Evolutionary conservation across 2,888 invertebrate genomes (phyloP).

Genomic region (Exephanes ischioxanthus): DNA sequence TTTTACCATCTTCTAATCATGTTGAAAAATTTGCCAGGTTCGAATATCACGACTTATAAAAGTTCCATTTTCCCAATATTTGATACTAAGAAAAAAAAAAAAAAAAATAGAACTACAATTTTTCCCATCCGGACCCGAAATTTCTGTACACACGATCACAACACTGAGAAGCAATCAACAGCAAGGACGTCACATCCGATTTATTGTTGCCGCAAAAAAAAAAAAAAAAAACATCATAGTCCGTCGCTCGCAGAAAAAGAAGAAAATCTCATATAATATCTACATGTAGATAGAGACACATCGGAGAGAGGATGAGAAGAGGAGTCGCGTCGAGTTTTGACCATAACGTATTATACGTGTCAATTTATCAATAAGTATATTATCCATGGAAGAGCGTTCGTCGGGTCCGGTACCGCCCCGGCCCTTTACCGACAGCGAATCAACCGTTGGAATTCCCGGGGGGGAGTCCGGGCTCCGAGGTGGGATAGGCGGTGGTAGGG

Average conservation of each 20-base stretch:
- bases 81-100: too few relatives aligned
- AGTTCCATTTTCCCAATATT: too few relatives aligned
- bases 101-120: too few relatives aligned
- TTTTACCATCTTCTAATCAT: too few relatives aligned
- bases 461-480: neutral
- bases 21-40: too few relatives aligned
- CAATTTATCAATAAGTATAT: constrained; percentile 70
- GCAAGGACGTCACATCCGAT: too few relatives aligned
- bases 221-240: neutral
- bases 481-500: constrained; percentile 28
- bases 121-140: too few relatives aligned
- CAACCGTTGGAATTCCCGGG: constrained; percentile 57
- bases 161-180: too few relatives aligned
- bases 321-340: constrained; percentile 50
- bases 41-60: too few relatives aligned
- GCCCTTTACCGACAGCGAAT: constrained; percentile 60
- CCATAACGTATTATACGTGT: constrained; percentile 63
- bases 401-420: constrained; percentile 60
- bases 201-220: too few relatives aligned
- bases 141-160: too few relatives aligned
- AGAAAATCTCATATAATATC: neutral
- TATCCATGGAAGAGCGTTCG: constrained; percentile 55
- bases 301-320: constrained; percentile 45
- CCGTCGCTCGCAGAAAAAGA: neutral
- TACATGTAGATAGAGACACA: constrained; percentile 53